Percentiles rank a stretch among this genome's conserved stretches.
phyloP scores from a whole-genome alignment of 1,140 invertebrate genomes.

The Magallana gigas region DNA sequence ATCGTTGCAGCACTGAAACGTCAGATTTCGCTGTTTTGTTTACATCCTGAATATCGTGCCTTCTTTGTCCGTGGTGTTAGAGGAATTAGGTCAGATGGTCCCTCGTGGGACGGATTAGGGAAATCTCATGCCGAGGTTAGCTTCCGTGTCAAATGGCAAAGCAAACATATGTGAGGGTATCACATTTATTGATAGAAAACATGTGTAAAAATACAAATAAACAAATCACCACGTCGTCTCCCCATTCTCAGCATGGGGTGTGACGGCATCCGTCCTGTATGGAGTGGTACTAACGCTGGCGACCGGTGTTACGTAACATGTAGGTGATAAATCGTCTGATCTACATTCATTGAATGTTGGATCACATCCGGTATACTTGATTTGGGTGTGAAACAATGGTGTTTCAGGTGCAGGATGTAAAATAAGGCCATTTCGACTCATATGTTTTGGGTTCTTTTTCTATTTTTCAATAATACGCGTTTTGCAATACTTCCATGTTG shows the following conservation, averaged over 20 bases:
- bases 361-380: too few relatives aligned
- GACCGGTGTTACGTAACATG: conserved; percentile 26
- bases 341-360: neutral
- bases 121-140: neutral
- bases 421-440: too few relatives aligned
- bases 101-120: neutral
- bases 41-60: neutral
- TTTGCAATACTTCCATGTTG: too few relatives aligned
- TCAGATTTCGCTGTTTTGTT: neutral
- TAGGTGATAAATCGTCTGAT: neutral
- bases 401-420: too few relatives aligned
- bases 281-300: neutral
- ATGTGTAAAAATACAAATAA: conserved; percentile 10
- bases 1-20: neutral
- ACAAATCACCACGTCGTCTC: neutral
- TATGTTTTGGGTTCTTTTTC: too few relatives aligned
- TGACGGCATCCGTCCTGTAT: neutral
- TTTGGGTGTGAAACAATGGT: too few relatives aligned
- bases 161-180: neutral
- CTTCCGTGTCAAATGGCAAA: conserved; percentile 22
- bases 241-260: neutral
- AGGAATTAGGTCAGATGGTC: neutral
- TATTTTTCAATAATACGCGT: too few relatives aligned
- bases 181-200: conserved; percentile 5
- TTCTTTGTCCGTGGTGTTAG: conserved; percentile 1